phyloP scores from a whole-genome alignment of 2,888 invertebrate species.

The Caenorhabditis angaria region DNA sequence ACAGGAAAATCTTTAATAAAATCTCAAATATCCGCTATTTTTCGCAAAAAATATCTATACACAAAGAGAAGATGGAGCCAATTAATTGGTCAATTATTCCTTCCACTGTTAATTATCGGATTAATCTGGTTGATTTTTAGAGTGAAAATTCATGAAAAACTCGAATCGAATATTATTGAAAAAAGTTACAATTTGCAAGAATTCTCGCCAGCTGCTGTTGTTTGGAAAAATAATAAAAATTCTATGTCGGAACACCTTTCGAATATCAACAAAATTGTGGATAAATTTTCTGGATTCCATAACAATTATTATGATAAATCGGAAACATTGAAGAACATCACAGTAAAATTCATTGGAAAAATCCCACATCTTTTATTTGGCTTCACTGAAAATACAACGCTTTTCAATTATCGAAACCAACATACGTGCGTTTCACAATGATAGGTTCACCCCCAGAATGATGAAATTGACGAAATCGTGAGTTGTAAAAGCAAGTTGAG shows the following conservation, averaged over 20 bases:
- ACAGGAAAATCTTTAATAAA: neutral
- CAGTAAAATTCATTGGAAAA: no score
- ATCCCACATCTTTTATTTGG: constrained; percentile 17
- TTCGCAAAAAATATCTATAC: constrained; percentile 36
- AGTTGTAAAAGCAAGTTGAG: no score
- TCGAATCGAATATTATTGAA: constrained; percentile 10
- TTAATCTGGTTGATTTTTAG: constrained; percentile 28
- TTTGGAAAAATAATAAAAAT: constrained; percentile 20
- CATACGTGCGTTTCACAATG: no score
- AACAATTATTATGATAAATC: neutral
- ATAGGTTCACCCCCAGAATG: no score
- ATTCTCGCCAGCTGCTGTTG: constrained; percentile 22
- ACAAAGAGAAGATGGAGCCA: constrained; percentile 38
- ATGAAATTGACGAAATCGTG: no score
- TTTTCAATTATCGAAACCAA: no score
- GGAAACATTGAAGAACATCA: constrained; percentile 3
- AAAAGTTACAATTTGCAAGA: constrained; percentile 8
- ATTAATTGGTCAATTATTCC: constrained; percentile 37
- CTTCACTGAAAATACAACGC: no score
- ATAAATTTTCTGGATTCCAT: constrained; percentile 11
- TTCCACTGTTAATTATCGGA: constrained; percentile 40
- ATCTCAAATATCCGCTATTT: constrained; percentile 34
- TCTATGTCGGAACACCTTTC: constrained; percentile 12
- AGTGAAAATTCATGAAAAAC: constrained; percentile 18
- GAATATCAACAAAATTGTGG: constrained; percentile 12